Conservation (phyloP, 2,888 invertebrate species). For the Belgica antarctica region DNA sequence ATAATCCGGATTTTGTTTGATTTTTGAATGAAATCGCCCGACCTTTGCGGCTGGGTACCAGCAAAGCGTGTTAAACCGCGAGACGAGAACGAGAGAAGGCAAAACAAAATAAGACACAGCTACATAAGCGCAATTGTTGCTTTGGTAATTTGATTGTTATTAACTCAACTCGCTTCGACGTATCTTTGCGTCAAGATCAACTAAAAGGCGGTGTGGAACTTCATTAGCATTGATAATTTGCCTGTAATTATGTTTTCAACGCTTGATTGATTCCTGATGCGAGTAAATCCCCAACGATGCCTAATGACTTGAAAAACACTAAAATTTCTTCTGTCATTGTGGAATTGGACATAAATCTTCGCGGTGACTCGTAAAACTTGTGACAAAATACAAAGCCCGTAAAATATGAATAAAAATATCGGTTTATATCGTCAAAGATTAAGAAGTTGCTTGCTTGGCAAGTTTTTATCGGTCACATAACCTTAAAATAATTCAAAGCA, state of each 20-base stretch:
- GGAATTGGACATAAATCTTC: not conserved
- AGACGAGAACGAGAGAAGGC: not conserved
- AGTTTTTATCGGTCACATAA: no score
- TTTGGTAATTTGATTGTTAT: not conserved
- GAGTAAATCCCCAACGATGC: not conserved
- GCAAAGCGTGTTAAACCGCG: conserved; percentile 23
- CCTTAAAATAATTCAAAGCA: no score
- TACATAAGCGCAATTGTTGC: no score
- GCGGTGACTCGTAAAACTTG: not conserved
- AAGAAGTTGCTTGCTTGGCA: no score
- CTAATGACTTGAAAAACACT: no score
- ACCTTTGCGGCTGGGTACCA: conserved; percentile 17
- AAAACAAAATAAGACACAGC: no score
- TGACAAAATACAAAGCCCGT: no score
- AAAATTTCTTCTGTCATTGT: not conserved
- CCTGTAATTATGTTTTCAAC: not conserved
- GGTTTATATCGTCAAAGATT: no score
- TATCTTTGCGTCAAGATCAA: not conserved
- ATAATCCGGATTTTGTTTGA: not conserved
- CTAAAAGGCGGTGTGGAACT: not conserved
- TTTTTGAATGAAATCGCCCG: not conserved
- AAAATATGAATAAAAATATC: no score
- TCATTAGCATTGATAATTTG: conserved; percentile 29
- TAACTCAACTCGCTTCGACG: not conserved
- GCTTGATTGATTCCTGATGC: conserved; percentile 36